Evolutionary conservation across 1,140 invertebrate genomes (phyloP), one percentile per base, ranked within the genome.

Genomic region (Sinonovacula constricta): DNA sequence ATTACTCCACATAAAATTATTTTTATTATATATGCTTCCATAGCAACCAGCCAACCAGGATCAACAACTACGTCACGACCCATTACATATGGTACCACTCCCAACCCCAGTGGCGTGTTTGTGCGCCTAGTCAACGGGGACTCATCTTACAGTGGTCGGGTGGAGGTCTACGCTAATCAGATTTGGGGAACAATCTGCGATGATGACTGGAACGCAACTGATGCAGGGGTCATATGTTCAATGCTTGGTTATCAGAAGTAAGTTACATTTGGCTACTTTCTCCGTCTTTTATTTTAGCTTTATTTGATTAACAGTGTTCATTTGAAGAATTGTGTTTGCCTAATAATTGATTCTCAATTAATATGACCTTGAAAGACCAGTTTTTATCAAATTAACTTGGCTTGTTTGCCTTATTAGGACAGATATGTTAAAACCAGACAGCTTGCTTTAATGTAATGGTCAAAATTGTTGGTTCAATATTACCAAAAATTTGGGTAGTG

Each of bases 181-280:
- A 22, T 59, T 14, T 88, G 87, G 87, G 87, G 87, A 18, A 85
- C 83, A 18, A 72, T 88, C 10, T 88, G 87, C 79, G 87, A 87
- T 60, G 85, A 88, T 56, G 51, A 54, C 26, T 88, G 87, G 87
- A 79, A 81, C 62, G 36, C 70, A 18, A 54, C 57, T 22, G 82
- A 85, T 51, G 87, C 86, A 15, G 67, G 56, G 24, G 87, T 88
- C 26, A 62, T 88, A n/a, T 88, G 87, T 72, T 39, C 80, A 53
- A 85, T 86, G 85, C 62, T 85, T 22, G 85, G 85, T 30, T 80
- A 68, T 54, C 39, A 62, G 4, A 67, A 54, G 78, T 74, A 54
- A 54, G 24, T 49, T n/a, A n/a, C n/a, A n/a, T n/a, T n/a, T n/a
- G n/a, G n/a, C n/a, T n/a, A n/a, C n/a, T n/a, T n/a, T n/a, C n/a